A percentile compares a stretch with the other conserved stretches of the same genome.
Conservation (phyloP, 2,113 vertebrate genomes). For the Xiphophorus maculatus region DNA sequence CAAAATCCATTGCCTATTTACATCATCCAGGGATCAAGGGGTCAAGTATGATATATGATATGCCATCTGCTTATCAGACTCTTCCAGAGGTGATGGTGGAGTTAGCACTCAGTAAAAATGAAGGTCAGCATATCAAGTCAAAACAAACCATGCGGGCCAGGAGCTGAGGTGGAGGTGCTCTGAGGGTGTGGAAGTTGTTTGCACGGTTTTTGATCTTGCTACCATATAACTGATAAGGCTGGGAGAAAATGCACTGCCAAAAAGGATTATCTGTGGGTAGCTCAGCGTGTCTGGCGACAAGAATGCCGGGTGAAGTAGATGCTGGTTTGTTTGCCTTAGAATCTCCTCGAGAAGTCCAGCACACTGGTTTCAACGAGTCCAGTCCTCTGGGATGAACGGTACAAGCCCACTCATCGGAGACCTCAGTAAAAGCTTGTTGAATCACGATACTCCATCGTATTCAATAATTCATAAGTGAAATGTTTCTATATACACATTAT, state of each 20-base stretch:
- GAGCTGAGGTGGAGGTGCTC: slow-evolving; percentile 27
- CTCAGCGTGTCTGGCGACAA: slow-evolving; percentile 62
- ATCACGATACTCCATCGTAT: slow-evolving; percentile 28
- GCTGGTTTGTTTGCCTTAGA: slow-evolving; percentile 43
- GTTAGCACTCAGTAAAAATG: slow-evolving; percentile 62
- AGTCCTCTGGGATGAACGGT: slow-evolving; percentile 31
- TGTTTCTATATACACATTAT: slow-evolving; percentile 52
- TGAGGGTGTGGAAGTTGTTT: slow-evolving; percentile 27
- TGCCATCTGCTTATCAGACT: slow-evolving; percentile 76
- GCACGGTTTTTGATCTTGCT: slow-evolving; percentile 62
- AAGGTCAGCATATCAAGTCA: slow-evolving; percentile 73
- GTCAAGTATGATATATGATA: slow-evolving; percentile 78
- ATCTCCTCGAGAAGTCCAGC: slow-evolving; percentile 28
- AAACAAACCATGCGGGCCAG: slow-evolving; percentile 52
- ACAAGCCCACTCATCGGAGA: slow-evolving; percentile 28
- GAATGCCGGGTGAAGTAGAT: slow-evolving; percentile 63
- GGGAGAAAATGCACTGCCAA: slow-evolving; percentile 67
- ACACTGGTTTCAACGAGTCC: slow-evolving; percentile 31
- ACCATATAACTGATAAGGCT: slow-evolving; percentile 71
- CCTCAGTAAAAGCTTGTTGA: slow-evolving; percentile 28
- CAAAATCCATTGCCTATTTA: slow-evolving; percentile 59
- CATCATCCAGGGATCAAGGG: slow-evolving; percentile 59
- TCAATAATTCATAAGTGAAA: slow-evolving; percentile 56
- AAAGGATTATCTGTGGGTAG: slow-evolving; percentile 75
- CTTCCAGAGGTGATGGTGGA: slow-evolving; percentile 66